Percentiles rank a stretch among this genome's conserved stretches.
Conservation (phyloP, 2,888 invertebrate genomes). For the Hirtodrosophila alboralis region DNA sequence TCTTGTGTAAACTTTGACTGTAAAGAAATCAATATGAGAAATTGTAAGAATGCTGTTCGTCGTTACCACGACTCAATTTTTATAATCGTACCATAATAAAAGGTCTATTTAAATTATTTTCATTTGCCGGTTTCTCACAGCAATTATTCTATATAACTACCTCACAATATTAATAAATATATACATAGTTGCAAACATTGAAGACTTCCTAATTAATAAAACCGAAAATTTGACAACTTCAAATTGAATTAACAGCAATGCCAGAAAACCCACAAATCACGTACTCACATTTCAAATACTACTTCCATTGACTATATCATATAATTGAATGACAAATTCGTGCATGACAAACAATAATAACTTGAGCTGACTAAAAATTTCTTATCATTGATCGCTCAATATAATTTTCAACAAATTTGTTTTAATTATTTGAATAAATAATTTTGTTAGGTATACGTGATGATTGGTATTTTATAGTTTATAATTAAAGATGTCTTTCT, state of each 20-base stretch:
- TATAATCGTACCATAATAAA: no score
- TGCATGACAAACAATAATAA: conserved; percentile 39
- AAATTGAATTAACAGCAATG: conserved; percentile 4
- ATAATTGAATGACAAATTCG: conserved; percentile 66
- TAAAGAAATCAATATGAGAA: conserved; percentile 3
- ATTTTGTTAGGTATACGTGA: conserved; percentile 49
- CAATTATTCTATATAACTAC: no score
- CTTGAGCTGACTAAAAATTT: conserved; percentile 25
- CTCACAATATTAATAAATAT: no score
- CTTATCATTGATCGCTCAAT: conserved; percentile 28
- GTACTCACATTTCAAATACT: conserved; percentile 36
- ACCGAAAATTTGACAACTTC: no score
- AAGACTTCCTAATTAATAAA: conserved; percentile 20
- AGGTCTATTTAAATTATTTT: no score
- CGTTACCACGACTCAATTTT: neutral
- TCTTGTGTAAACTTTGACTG: conserved; percentile 18
- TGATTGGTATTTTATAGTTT: conserved; percentile 43
- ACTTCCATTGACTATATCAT: conserved; percentile 29
- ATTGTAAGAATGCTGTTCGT: neutral
- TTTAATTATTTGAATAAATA: conserved; percentile 72
- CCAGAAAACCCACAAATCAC: conserved; percentile 43
- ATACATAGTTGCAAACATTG: no score
- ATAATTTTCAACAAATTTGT: conserved; percentile 59
- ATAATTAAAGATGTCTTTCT: conserved; percentile 1
- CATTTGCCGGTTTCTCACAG: no score